phyloP scores from a whole-genome alignment of 2,888 invertebrate species.

The Caprella mutica region DNA sequence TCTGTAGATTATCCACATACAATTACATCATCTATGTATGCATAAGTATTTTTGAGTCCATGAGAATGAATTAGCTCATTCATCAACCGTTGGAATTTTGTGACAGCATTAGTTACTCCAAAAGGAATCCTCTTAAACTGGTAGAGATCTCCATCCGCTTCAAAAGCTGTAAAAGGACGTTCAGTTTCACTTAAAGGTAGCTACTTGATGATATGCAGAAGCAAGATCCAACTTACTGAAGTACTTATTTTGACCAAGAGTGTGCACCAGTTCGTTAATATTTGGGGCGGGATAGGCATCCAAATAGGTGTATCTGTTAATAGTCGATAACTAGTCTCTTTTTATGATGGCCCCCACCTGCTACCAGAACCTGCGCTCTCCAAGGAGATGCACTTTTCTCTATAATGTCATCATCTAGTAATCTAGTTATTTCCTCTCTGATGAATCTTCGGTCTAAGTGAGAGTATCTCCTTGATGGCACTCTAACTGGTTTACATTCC shows the following conservation, averaged over 20 bases:
- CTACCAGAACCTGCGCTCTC: constrained; percentile 9
- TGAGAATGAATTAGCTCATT: no score
- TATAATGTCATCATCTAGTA: constrained; percentile 10
- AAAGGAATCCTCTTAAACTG: constrained; percentile 17
- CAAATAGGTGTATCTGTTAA: constrained; percentile 26
- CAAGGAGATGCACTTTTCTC: no score
- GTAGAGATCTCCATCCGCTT: background rate
- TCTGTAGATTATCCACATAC: background rate
- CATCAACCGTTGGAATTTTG: constrained; percentile 21
- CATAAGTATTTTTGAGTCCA: background rate
- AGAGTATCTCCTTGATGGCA: constrained; percentile 4
- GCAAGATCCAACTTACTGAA: no score
- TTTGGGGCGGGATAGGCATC: constrained; percentile 7
- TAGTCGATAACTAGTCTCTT: constrained; percentile 11
- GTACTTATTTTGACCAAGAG: no score
- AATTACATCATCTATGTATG: background rate
- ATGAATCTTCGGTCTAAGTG: background rate
- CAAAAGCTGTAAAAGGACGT: background rate
- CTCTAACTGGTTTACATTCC: constrained; percentile 4
- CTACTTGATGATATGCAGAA: no score
- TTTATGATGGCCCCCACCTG: background rate
- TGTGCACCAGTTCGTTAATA: background rate
- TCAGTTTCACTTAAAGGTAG: no score
- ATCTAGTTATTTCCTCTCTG: background rate
- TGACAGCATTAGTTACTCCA: constrained; percentile 25